These are phyloP conservation scores for Syngnathus floridae DNA, from an alignment of 2,113 vertebrate genomes.

Conservation along the genomic window DNA sequence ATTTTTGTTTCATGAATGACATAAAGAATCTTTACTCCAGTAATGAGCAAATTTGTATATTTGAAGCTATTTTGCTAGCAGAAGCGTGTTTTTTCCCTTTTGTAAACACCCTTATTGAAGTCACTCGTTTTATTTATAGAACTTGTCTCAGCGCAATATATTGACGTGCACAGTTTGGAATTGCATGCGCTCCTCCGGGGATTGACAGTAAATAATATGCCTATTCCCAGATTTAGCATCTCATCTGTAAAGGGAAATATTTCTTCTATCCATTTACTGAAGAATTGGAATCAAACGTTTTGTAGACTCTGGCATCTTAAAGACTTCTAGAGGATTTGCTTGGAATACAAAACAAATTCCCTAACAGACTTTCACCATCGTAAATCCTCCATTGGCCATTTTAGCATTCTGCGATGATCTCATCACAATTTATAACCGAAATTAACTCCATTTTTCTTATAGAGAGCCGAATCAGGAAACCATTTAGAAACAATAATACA, in stretches of 20 bases:
- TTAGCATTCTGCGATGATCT: neutral
- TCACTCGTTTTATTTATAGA: constrained; percentile 30
- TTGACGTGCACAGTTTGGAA: constrained; percentile 27
- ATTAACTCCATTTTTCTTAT: too few species aligned
- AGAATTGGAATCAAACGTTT: neutral
- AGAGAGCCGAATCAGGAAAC: too few species aligned
- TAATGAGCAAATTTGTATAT: constrained; percentile 19
- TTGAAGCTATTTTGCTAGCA: constrained; percentile 1
- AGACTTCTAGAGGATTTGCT: neutral
- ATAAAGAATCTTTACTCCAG: constrained; percentile 1
- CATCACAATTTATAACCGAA: too few species aligned
- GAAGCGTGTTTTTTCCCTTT: constrained; percentile 12
- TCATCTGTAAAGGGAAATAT: constrained; percentile 4
- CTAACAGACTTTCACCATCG: neutral
- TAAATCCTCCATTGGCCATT: neutral
- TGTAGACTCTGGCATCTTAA: neutral
- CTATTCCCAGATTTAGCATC: constrained; percentile 14
- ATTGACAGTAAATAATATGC: constrained; percentile 23
- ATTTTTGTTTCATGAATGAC: constrained; percentile 9
- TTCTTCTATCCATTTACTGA: constrained; percentile 1
- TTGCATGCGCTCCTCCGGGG: constrained; percentile 15
- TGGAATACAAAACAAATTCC: neutral
- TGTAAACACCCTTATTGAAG: constrained; percentile 25
- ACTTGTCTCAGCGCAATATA: constrained; percentile 24
- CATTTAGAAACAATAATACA: too few species aligned